Evolutionary conservation across 2,113 vertebrate species (phyloP).

Genomic region (Abramis brama): DNA sequence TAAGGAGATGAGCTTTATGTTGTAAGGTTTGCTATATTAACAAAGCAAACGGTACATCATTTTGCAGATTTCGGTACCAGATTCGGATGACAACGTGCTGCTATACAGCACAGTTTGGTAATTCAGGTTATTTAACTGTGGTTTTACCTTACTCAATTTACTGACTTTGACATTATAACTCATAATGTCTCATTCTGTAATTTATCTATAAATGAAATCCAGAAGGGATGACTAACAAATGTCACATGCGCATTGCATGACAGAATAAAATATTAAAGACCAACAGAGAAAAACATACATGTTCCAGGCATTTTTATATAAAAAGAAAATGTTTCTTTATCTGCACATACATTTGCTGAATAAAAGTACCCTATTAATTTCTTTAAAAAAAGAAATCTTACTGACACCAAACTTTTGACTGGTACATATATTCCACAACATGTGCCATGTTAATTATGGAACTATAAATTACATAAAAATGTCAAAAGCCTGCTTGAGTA

Average conservation of each 20-base stretch:
- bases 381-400: too few relatives aligned
- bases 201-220: conserved; percentile 20
- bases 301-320: not conserved
- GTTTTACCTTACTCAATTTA: not conserved
- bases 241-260: not conserved
- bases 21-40: conserved; percentile 59
- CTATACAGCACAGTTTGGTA: conserved; percentile 29
- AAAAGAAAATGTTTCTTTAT: not conserved
- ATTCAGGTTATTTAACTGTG: not conserved
- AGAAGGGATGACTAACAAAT: conserved; percentile 9
- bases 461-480: not conserved
- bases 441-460: not conserved
- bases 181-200: not conserved
- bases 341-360: not conserved
- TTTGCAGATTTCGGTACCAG: not conserved
- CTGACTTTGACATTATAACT: not conserved
- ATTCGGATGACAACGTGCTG: not conserved
- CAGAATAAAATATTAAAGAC: not conserved
- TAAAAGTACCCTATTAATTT: too few relatives aligned
- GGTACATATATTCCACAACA: too few relatives aligned
- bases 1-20: conserved; percentile 55
- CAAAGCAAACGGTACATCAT: conserved; percentile 55
- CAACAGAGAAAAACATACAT: too few relatives aligned
- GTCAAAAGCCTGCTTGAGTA: not conserved
- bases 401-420: too few relatives aligned